Evolutionary conservation across 2,888 invertebrate genomes (phyloP).

Genomic region (Amiota mariae): DNA sequence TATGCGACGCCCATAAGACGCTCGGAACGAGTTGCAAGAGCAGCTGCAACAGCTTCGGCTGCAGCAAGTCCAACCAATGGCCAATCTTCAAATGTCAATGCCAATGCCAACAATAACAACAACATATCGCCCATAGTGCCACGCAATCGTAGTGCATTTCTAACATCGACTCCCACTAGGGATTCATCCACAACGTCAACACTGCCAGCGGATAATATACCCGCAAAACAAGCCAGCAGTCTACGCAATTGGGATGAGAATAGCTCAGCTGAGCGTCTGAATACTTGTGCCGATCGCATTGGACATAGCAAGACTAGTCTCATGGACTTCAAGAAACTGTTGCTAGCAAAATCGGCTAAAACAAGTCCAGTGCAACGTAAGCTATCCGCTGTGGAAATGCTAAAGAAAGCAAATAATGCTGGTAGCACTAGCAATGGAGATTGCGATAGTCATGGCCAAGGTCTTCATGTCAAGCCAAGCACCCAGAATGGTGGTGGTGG

Average conservation of each 20-base stretch:
- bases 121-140: conserved; percentile 82
- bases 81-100: not conserved
- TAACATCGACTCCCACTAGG: conserved; percentile 80
- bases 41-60: conserved; percentile 46
- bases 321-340: conserved; percentile 86
- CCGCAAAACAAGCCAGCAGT: conserved; percentile 63
- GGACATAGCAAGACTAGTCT: conserved; percentile 84
- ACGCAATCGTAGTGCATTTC: conserved; percentile 76
- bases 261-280: conserved; percentile 70
- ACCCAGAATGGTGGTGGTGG: conserved; percentile 38
- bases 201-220: conserved; percentile 53
- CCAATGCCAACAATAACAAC: conserved; percentile 38
- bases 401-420: conserved; percentile 75
- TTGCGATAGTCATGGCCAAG: not conserved
- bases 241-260: conserved; percentile 63
- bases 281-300: conserved; percentile 79
- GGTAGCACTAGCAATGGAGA: not conserved
- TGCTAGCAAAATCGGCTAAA: conserved; percentile 84
- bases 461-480: not conserved
- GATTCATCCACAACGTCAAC: conserved; percentile 35
- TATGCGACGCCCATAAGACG: conserved; percentile 72
- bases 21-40: conserved; percentile 65
- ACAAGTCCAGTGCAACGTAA: conserved; percentile 76
- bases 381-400: conserved; percentile 85
- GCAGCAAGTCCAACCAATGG: conserved; percentile 22